Conservation (phyloP, 1,140 invertebrate genomes). For the Latrodectus geometricus region DNA sequence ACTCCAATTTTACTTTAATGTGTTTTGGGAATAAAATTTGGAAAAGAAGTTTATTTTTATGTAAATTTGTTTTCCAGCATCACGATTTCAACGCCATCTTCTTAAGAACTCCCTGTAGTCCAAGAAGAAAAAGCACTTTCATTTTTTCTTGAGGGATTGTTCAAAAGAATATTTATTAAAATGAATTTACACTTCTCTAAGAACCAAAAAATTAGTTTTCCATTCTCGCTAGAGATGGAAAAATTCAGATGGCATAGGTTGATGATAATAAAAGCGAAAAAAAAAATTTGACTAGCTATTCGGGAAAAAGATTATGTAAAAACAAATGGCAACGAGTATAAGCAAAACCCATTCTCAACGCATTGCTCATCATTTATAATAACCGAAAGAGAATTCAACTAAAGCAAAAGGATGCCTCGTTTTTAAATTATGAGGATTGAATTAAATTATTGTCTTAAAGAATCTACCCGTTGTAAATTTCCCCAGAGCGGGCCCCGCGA, state of each 20-base stretch:
- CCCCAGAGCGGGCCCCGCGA: neutral
- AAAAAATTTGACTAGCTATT: slow-evolving; percentile 3
- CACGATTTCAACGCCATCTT: too few species aligned
- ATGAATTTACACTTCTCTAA: slow-evolving; percentile 14
- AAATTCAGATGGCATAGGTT: neutral
- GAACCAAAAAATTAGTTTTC: slow-evolving; percentile 25
- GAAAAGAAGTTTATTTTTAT: too few species aligned
- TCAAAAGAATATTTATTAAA: slow-evolving; percentile 18
- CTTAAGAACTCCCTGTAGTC: too few species aligned
- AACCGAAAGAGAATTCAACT: slow-evolving; percentile 27
- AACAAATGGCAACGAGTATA: slow-evolving; percentile 14
- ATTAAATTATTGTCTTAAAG: slow-evolving; percentile 53
- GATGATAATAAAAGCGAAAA: neutral
- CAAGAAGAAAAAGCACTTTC: too few species aligned
- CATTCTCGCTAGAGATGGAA: neutral
- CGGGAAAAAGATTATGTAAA: slow-evolving; percentile 28
- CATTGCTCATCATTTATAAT: slow-evolving; percentile 41
- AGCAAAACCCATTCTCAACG: neutral
- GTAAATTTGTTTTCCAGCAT: too few species aligned
- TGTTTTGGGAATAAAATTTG: too few species aligned
- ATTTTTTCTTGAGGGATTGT: neutral
- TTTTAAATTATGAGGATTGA: slow-evolving; percentile 48
- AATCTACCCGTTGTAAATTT: slow-evolving; percentile 21
- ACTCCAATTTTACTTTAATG: too few species aligned
- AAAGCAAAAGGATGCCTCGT: neutral